A percentile compares a stretch with the other conserved stretches of the same genome.
phyloP scores from a whole-genome alignment of 2,888 invertebrate genomes.

The Arge pagana region DNA sequence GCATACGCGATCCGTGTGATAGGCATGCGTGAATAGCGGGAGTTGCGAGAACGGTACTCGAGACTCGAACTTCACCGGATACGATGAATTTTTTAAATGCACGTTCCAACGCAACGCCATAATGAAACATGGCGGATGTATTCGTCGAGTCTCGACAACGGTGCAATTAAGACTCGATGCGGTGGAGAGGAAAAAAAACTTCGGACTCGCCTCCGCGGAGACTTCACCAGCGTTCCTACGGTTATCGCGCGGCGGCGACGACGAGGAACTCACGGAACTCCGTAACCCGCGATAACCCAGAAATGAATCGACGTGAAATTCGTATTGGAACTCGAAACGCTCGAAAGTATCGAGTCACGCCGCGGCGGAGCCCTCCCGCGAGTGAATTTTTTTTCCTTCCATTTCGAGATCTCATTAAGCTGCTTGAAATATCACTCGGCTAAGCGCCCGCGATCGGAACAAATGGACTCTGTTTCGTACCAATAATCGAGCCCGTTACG shows the following conservation, averaged over 20 bases:
- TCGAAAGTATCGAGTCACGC: conserved; percentile 21
- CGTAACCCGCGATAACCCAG: too few relatives aligned
- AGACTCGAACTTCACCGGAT: conserved; percentile 21
- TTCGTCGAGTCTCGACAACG: too few relatives aligned
- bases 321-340: conserved; percentile 19
- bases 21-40: conserved; percentile 13
- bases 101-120: conserved; percentile 13
- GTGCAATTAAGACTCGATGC: too few relatives aligned
- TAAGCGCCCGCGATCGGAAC: conserved; percentile 13
- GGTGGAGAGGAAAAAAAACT: too few relatives aligned
- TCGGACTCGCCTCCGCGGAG: too few relatives aligned
- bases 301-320: conserved; percentile 21
- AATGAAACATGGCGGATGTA: conserved; percentile 14
- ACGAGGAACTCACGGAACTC: too few relatives aligned
- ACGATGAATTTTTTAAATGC: conserved; percentile 14
- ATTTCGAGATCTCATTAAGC: conserved; percentile 23
- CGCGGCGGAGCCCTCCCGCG: conserved; percentile 15
- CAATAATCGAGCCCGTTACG: conserved; percentile 7
- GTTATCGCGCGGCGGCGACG: too few relatives aligned
- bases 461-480: conserved; percentile 16
- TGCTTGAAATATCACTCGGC: conserved; percentile 25
- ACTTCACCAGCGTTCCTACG: too few relatives aligned
- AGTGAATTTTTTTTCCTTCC: conserved; percentile 4
- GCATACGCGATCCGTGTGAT: background rate
- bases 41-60: conserved; percentile 21